phyloP scores from a whole-genome alignment of 1,140 invertebrate species.

The Ceratina japonica region DNA sequence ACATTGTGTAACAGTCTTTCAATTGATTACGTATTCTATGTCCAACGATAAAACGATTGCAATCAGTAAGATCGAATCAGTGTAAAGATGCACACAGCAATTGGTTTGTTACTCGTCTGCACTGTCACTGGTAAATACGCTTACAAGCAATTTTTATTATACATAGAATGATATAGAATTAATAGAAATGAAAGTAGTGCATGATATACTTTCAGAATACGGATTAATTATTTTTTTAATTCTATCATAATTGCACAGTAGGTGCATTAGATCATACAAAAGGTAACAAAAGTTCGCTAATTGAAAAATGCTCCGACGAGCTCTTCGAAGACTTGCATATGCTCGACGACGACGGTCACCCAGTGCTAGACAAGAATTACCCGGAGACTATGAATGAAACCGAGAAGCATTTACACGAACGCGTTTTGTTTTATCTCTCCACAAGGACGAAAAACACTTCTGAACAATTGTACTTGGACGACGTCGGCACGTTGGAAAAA shows the following conservation, averaged over 20 bases:
- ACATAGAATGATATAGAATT: too few species aligned
- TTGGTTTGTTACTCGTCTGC: slow-evolving; percentile 46
- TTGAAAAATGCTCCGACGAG: too few species aligned
- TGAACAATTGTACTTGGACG: slow-evolving; percentile 71
- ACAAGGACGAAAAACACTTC: slow-evolving; percentile 57
- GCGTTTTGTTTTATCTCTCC: slow-evolving; percentile 55
- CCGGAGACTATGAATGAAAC: slow-evolving; percentile 21
- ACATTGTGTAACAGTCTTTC: too few species aligned
- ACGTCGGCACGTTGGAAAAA: slow-evolving; percentile 72
- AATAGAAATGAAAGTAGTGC: too few species aligned
- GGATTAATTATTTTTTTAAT: neutral
- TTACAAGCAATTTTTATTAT: too few species aligned
- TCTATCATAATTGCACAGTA: too few species aligned
- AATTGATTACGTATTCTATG: too few species aligned
- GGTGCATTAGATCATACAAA: neutral
- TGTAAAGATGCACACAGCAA: slow-evolving; percentile 40
- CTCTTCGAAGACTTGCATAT: slow-evolving; percentile 1
- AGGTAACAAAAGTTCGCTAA: too few species aligned
- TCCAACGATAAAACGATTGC: too few species aligned
- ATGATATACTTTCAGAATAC: too few species aligned
- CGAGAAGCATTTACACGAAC: neutral
- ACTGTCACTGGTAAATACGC: slow-evolving; percentile 48
- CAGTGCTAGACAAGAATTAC: slow-evolving; percentile 8
- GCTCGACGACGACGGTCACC: slow-evolving; percentile 50
- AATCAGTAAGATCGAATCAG: slow-evolving; percentile 24